A percentile compares a stretch with the other conserved stretches of the same genome.
Evolutionary conservation across 2,113 vertebrate genomes (phyloP).

Genomic region (Turnix velox): DNA sequence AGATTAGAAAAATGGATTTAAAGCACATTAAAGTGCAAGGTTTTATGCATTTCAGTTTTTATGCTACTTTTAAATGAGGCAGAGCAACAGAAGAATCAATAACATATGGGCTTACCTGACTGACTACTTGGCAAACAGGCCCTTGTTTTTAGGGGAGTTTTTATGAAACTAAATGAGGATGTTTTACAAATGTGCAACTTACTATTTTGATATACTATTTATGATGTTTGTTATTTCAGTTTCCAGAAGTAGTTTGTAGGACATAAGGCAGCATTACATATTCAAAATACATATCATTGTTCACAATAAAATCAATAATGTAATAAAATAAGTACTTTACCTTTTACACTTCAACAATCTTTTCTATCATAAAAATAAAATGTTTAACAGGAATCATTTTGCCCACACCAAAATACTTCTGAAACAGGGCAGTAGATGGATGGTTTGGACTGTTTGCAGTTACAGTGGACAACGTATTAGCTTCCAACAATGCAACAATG

Average conservation of each 20-base stretch:
- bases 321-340: not conserved
- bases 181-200: not conserved
- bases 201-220: constrained; percentile 22
- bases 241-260: constrained; percentile 33
- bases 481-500: not conserved
- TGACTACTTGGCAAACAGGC: not conserved
- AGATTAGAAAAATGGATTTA: constrained; percentile 20
- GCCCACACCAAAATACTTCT: not conserved
- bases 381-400: not conserved
- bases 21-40: not conserved
- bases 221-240: constrained; percentile 30
- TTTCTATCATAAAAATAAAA: not conserved
- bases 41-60: constrained; percentile 29
- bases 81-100: constrained; percentile 20
- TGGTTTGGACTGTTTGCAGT: not conserved
- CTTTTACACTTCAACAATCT: not conserved
- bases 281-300: constrained; percentile 1
- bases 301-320: not conserved
- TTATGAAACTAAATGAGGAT: not conserved
- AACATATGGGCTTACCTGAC: constrained; percentile 1
- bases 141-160: not conserved
- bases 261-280: not conserved
- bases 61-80: constrained; percentile 28
- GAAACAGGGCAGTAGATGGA: not conserved
- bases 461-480: not conserved